Conservation (phyloP, 2,113 vertebrate genomes). For the Carlito syrichta region DNA sequence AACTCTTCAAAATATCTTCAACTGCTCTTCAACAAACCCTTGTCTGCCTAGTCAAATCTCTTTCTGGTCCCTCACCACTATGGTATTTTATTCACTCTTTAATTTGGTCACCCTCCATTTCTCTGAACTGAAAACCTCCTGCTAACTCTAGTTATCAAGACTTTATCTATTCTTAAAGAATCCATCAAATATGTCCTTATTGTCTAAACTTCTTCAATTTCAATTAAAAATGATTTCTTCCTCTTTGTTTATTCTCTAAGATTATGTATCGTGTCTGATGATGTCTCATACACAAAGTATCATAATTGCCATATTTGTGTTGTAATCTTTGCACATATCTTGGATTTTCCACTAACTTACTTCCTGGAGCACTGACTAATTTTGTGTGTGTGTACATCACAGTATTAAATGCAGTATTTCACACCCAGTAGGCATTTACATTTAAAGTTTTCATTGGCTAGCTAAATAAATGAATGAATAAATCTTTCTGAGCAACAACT, state of each 20-base stretch:
- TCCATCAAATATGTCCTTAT: background rate
- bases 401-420: background rate
- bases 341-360: background rate
- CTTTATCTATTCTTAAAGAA: background rate
- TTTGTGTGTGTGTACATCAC: background rate
- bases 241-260: background rate
- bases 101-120: background rate
- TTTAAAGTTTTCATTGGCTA: background rate
- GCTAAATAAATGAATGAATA: conserved; percentile 36
- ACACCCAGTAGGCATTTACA: background rate
- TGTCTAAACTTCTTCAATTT: background rate
- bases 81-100: background rate
- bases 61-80: no score
- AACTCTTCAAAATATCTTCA: background rate
- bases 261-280: background rate
- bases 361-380: background rate
- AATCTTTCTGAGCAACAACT: background rate
- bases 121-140: background rate
- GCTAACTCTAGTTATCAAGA: background rate
- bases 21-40: background rate
- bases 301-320: background rate
- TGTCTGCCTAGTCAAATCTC: background rate
- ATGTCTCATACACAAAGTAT: background rate
- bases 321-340: background rate
- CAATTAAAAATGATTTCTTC: background rate